Conservation (phyloP, 2,888 invertebrate species). For the Artemia sinica region DNA sequence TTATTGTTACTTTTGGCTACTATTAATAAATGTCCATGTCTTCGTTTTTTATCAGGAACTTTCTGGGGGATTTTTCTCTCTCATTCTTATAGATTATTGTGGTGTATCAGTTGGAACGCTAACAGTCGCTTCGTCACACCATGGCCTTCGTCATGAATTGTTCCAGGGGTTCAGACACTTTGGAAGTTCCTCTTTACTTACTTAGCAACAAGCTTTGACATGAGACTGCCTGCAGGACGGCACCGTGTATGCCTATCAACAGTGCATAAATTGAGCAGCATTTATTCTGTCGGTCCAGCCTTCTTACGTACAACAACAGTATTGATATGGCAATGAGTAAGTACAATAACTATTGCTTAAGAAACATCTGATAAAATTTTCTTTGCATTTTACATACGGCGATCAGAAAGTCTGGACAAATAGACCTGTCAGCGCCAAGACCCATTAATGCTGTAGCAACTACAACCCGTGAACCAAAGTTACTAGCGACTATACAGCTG, state of each 20-base stretch:
- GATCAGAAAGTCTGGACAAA: too few species aligned
- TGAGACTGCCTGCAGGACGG: constrained; percentile 51
- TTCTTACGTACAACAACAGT: constrained; percentile 51
- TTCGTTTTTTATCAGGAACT: not conserved
- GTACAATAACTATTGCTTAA: constrained; percentile 18
- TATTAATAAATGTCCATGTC: not conserved
- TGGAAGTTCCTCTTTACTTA: constrained; percentile 30
- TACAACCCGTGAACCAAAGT: too few species aligned
- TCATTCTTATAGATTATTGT: constrained; percentile 39
- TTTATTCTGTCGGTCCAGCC: constrained; percentile 56
- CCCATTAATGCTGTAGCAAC: too few species aligned
- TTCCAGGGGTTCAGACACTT: constrained; percentile 40
- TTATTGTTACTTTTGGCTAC: too few species aligned
- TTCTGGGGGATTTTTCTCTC: not conserved
- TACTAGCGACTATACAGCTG: too few species aligned
- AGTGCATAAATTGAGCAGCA: constrained; percentile 49
- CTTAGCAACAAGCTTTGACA: constrained; percentile 44
- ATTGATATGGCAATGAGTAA: constrained; percentile 72
- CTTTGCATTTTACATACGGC: too few species aligned
- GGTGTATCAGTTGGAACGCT: constrained; percentile 48
- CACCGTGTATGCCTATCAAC: constrained; percentile 51
- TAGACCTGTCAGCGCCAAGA: too few species aligned
- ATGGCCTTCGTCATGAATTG: constrained; percentile 57
- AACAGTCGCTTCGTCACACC: constrained; percentile 60
- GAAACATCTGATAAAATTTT: too few species aligned